Base-by-base conservation (phyloP, 2,888 invertebrate genomes). In the Malthinus seriepunctatus region DNA sequence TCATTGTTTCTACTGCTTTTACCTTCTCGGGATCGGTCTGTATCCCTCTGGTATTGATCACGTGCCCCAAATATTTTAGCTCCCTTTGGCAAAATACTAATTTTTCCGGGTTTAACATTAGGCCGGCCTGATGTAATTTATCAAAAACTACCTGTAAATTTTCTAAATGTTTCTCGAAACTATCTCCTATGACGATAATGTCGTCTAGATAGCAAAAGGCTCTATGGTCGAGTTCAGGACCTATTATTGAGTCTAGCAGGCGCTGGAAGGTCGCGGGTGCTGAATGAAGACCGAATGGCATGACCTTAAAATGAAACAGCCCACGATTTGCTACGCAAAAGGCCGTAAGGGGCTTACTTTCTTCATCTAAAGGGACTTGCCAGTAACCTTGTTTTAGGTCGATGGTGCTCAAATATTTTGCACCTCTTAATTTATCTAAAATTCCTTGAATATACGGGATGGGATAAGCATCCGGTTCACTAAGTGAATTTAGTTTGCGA, bases 311-410 rank as follows among this genome's bases (percentile, higher is more conserved):
- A 35, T 54, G 50, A 6, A 11, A 50, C 31, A 47, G n/a, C 1
- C 68, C 68, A 33, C 57, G 39, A 12, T 67, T 67, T 1, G 69
- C 65, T 3, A 68, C 65, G 3, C 67, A 65, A 49, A 70, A 70
- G 1, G 69, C 68, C 7, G 69, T 68, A 1, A 67, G 56, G 2
- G 56, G 56, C 39, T 48, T 45, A 31, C 67, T 65, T 7, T 54
- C 48, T 15, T 53, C 9, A 1, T 34, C 44, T 10, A 68, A 48
- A 0, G 55, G 48, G 1, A 70, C 55, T 60, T 73, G 71, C 64
- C 67, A 71, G 55, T 70, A 72, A 0, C 69, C 71, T 6, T 65
- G 60, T 11, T 64, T 67, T 14, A 68, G 47, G 49, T 67, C 64
- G 1, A 67, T 23, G 8, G 63, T 69, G 9, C 62, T 63, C 23